Evolutionary conservation across 2,888 invertebrate species (phyloP).

Genomic region (Belgica antarctica): DNA sequence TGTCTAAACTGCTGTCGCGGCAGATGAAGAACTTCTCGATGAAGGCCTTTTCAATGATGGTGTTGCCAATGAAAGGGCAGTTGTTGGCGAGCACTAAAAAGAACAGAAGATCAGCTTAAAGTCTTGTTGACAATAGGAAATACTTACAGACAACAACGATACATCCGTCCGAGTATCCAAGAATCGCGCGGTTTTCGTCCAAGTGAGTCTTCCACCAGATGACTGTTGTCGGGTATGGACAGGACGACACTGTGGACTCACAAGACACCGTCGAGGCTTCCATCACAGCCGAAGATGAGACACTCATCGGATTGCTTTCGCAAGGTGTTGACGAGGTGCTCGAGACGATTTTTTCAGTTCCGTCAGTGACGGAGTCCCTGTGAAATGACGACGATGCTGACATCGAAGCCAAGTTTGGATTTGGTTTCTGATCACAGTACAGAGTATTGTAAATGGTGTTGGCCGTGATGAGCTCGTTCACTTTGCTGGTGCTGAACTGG

Average conservation of each 20-base stretch:
- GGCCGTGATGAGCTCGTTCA: constrained; percentile 38
- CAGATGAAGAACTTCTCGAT: constrained; percentile 59
- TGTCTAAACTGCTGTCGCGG: constrained; percentile 64
- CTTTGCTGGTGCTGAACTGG: constrained; percentile 38
- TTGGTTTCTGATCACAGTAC: constrained; percentile 40
- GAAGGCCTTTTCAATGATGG: constrained; percentile 52
- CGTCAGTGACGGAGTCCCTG: constrained; percentile 22
- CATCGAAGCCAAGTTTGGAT: constrained; percentile 47
- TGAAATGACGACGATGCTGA: constrained; percentile 46
- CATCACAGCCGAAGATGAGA: constrained; percentile 4
- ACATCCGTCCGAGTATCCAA: constrained; percentile 66
- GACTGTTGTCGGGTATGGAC: constrained; percentile 60
- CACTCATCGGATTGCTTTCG: constrained; percentile 10
- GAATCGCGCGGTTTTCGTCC: constrained; percentile 67
- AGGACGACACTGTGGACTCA: constrained; percentile 48
- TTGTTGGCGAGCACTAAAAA: constrained; percentile 51
- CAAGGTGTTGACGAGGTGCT: constrained; percentile 35
- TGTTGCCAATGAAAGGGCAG: constrained; percentile 56
- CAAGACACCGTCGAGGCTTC: constrained; percentile 25
- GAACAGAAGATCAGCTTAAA: background rate
- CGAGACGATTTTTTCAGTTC: background rate
- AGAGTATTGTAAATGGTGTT: constrained; percentile 35
- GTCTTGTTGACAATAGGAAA: background rate
- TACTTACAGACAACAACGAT: constrained; percentile 55
- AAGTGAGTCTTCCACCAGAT: constrained; percentile 75